These are phyloP conservation scores for Pipa parva DNA, from an alignment of 2,113 vertebrate genomes.

Conservation along the genomic window DNA sequence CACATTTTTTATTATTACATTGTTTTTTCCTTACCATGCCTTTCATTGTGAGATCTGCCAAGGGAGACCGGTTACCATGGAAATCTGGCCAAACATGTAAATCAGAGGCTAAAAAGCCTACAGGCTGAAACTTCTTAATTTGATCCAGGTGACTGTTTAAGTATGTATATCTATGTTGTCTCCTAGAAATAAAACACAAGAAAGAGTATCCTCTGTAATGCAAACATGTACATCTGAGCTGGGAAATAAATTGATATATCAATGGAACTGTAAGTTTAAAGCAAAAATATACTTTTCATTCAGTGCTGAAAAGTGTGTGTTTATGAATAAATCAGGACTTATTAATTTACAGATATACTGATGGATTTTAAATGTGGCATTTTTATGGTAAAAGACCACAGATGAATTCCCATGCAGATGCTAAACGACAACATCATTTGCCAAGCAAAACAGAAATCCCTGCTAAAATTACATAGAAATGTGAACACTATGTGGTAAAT, in stretches of 20 bases:
- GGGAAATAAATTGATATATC: slow-evolving; percentile 39
- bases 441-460: no score
- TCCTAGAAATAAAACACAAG: slow-evolving; percentile 63
- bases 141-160: slow-evolving; percentile 83
- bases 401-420: no score
- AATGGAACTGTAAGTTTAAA: slow-evolving; percentile 3
- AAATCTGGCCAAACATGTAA: slow-evolving; percentile 98
- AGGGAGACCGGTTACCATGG: slow-evolving; percentile 94
- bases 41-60: slow-evolving; percentile 86
- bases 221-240: slow-evolving; percentile 52
- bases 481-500: no score
- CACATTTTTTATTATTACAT: neutral
- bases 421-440: no score
- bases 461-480: no score
- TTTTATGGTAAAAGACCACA: no score
- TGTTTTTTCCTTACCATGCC: slow-evolving; percentile 84
- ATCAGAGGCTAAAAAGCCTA: slow-evolving; percentile 81
- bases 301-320: no score
- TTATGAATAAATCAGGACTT: no score
- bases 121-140: slow-evolving; percentile 67
- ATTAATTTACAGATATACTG: no score
- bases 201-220: slow-evolving; percentile 50
- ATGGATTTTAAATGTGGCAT: no score
- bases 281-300: slow-evolving; percentile 17
- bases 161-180: slow-evolving; percentile 78